A percentile compares a stretch with the other conserved stretches of the same genome.
Conservation (phyloP, 2,888 invertebrate genomes). For the Troides helena region DNA sequence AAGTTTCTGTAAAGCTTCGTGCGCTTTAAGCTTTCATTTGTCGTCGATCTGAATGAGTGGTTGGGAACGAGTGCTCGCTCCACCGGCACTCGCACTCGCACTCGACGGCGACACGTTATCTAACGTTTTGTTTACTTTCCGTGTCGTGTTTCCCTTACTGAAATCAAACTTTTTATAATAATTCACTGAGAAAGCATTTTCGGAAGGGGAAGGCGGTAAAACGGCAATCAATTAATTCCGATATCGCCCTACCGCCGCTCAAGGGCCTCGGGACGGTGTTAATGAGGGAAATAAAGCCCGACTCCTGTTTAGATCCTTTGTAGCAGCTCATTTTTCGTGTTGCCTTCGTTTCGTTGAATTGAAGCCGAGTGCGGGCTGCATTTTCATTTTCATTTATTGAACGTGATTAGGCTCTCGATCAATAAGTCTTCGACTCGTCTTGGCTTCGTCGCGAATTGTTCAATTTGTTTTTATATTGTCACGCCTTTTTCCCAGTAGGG, state of each 20-base stretch:
- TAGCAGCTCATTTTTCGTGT: conserved; percentile 19
- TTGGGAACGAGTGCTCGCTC: too few species aligned
- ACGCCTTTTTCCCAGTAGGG: too few species aligned
- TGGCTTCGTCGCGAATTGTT: conserved; percentile 3
- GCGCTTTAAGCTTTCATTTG: too few species aligned
- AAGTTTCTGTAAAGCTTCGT: too few species aligned
- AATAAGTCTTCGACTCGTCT: conserved; percentile 16
- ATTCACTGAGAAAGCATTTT: conserved; percentile 10
- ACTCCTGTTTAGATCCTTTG: conserved; percentile 21
- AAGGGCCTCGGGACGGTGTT: conserved; percentile 13
- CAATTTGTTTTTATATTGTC: not conserved
- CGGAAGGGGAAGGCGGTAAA: conserved; percentile 7
- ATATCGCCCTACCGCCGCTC: conserved; percentile 15
- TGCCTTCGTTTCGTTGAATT: conserved; percentile 18
- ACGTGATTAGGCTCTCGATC: conserved; percentile 24
- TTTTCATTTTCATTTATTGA: conserved; percentile 21
- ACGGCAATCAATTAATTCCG: conserved; percentile 25
- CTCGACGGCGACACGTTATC: too few species aligned
- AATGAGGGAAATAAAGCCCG: conserved; percentile 23
- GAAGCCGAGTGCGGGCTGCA: conserved; percentile 9
- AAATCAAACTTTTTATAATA: conserved; percentile 5
- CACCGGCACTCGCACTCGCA: too few species aligned
- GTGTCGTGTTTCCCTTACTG: not conserved
- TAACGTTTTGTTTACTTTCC: too few species aligned
- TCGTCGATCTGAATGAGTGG: too few species aligned